Percentiles rank a stretch among this genome's conserved stretches.
Conservation (phyloP, 2,888 invertebrate genomes). For the Pyrocoelia pectoralis region DNA sequence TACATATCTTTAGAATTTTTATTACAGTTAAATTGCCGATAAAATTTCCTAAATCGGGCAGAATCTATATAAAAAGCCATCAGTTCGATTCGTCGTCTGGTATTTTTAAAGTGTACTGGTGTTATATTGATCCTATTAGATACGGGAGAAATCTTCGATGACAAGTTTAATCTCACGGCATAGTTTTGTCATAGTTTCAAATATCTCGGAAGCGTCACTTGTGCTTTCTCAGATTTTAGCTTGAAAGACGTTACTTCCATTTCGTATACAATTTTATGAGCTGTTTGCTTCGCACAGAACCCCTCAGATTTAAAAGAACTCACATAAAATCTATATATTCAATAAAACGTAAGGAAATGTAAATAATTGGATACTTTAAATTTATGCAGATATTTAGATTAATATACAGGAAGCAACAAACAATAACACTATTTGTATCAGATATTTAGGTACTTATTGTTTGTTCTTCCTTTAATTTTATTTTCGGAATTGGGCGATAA, state of each 20-base stretch:
- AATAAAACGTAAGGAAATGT: too few species aligned
- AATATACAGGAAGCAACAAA: too few species aligned
- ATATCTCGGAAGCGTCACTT: conserved; percentile 27
- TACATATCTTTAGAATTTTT: conserved; percentile 18
- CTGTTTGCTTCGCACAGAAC: conserved; percentile 15
- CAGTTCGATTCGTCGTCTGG: background rate
- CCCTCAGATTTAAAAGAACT: background rate
- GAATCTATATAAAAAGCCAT: background rate
- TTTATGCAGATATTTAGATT: too few species aligned
- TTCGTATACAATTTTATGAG: conserved; percentile 24
- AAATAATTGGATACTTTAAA: too few species aligned
- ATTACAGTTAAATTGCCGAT: conserved; percentile 7
- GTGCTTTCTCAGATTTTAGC: conserved; percentile 35
- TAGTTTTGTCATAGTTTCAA: conserved; percentile 33
- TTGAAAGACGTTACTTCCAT: conserved; percentile 19
- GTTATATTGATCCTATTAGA: conserved; percentile 42
- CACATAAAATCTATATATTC: too few species aligned
- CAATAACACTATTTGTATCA: too few species aligned
- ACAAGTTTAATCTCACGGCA: conserved; percentile 40
- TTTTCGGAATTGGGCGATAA: too few species aligned
- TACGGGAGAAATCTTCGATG: conserved; percentile 38
- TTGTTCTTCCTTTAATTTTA: too few species aligned
- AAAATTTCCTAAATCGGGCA: background rate
- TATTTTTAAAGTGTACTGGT: conserved; percentile 35
- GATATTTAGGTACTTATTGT: too few species aligned